Percentiles rank a stretch among this genome's conserved stretches.
Evolutionary conservation across 64 coral and sea anemone species (phyloP).

Genomic region (Exaiptasia diaphana): DNA sequence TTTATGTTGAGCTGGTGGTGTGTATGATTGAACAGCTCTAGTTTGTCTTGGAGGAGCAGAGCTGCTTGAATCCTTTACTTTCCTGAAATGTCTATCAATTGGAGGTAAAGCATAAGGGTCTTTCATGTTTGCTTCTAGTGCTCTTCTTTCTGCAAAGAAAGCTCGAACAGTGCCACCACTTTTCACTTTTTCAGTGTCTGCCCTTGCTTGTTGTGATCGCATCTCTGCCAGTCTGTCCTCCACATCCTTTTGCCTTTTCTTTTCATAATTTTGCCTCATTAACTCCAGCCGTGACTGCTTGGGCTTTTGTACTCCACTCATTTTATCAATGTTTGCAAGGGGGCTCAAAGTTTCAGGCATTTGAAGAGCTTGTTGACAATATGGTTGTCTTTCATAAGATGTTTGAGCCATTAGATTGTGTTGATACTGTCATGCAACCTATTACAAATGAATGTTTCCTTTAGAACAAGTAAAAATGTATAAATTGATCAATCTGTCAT

Average conservation of each 20-base stretch:
- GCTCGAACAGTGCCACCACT: conserved; percentile 82
- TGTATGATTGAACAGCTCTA: background rate
- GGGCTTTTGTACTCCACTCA: conserved; percentile 25
- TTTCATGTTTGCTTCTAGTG: conserved; percentile 58
- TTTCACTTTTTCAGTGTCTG: conserved; percentile 10
- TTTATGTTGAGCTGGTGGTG: background rate
- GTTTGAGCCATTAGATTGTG: background rate
- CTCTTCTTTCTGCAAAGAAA: conserved; percentile 90
- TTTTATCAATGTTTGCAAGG: background rate
- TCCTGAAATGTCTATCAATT: conserved; percentile 74
- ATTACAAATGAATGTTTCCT: too few relatives aligned
- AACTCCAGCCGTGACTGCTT: conserved; percentile 69
- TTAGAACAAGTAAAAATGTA: too few relatives aligned
- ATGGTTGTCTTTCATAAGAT: background rate
- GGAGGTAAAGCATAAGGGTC: conserved; percentile 64
- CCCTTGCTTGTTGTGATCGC: background rate
- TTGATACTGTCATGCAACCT: too few relatives aligned
- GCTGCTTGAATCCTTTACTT: conserved; percentile 43
- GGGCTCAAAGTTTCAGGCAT: background rate
- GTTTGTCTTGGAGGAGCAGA: background rate
- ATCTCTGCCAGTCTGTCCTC: conserved; percentile 67
- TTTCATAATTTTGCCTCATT: conserved; percentile 68
- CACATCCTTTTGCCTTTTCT: conserved; percentile 73
- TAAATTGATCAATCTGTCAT: too few relatives aligned
- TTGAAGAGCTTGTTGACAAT: background rate